Evolutionary conservation across 2,113 vertebrate species (phyloP).

Genomic region (Lagenorhynchus albirostris): DNA sequence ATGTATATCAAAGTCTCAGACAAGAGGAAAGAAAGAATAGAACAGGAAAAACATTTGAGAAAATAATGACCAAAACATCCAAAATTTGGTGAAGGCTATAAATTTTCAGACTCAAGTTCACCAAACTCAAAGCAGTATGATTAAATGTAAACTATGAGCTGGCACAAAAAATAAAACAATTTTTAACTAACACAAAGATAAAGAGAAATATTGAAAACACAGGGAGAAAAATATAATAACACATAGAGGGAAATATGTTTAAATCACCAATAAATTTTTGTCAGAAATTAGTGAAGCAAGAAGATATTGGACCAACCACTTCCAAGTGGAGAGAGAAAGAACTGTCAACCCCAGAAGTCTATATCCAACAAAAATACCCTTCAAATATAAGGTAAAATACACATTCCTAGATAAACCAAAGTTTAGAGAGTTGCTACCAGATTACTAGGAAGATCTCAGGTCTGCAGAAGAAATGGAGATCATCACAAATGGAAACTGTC

Average conservation of each 20-base stretch:
- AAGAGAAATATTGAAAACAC: background rate
- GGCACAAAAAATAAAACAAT: background rate
- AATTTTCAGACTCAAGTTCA: background rate
- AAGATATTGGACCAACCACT: background rate
- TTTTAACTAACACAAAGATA: background rate
- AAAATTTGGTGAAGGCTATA: background rate
- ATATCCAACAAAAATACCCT: background rate
- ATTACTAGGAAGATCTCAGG: background rate
- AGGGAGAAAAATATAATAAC: background rate
- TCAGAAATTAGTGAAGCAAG: background rate
- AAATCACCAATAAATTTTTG: background rate
- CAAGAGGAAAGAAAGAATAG: background rate
- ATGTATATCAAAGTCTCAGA: background rate
- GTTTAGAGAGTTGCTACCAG: background rate
- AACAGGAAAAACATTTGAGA: background rate
- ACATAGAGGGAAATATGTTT: background rate
- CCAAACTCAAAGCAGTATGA: background rate
- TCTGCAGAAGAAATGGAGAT: background rate
- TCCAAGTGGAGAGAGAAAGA: background rate
- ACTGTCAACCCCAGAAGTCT: background rate
- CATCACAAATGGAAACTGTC: background rate
- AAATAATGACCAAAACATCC: background rate
- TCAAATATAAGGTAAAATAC: background rate
- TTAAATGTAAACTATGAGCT: background rate
- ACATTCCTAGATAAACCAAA: background rate